Base-by-base conservation (phyloP, 2,888 invertebrate species). In the Podabrus alpinus region DNA sequence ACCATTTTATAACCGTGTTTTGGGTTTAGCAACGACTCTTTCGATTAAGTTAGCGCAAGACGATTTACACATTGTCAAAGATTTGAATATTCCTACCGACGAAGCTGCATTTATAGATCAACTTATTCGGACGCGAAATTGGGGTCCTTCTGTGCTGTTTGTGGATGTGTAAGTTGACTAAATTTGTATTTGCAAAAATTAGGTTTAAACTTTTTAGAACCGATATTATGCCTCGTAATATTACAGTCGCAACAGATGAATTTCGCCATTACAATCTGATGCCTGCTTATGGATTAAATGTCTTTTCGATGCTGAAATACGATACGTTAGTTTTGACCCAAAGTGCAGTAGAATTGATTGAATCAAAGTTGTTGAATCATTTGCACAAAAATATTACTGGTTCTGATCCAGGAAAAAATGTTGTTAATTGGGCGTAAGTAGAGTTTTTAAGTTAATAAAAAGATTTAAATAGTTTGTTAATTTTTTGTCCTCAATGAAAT, bases 111-210 rank as follows among this genome's bases (percentile, higher is more conserved):
- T 92, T 85, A 87, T 99, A 9, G 89, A 92, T 80, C 93, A 97
- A 80, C 88, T 99, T 69, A 92, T 95, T 25, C 93, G 94, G 81
- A 90, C 92, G 62, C 91, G 99, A 80, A 93, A 94, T 85, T 99
- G 99, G 99, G 99, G 99, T 11, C 95, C 97, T 59, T 97, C 98
- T 10, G 97, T 97, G 11, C 89, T 99, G 0, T 94, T 99, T 88
- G 91, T 99, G 70, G 97, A 99, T 87, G 94, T 93, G 93, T 96
- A 92, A 90, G 94, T 89, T 76, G 11, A 1, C 59, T 16, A 19
- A 1, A 11, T 13, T 9, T 69, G 59, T 15, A 17, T 11, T 64
- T 24, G 1, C 1, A 10, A 17, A 19, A 69, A 15, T 24, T 19
- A 19, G 24, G n/a, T 71, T 16, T 5, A 16, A 21, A 66, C 15